A percentile compares a stretch with the other conserved stretches of the same genome.
phyloP scores from a whole-genome alignment of 2,888 invertebrate genomes.

The Galerucella calmariensis region DNA sequence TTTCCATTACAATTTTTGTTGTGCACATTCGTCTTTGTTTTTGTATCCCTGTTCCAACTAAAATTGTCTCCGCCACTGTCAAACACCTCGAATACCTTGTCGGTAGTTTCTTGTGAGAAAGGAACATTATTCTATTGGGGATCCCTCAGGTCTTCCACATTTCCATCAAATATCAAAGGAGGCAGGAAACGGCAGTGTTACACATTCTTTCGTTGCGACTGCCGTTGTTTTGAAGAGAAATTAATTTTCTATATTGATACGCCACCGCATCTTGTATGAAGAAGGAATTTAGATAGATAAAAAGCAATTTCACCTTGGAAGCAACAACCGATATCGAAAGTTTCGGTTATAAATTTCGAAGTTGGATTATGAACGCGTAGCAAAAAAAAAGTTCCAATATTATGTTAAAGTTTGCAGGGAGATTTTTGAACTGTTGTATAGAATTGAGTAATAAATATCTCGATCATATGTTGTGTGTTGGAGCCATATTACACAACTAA shows the following conservation, averaged over 20 bases:
- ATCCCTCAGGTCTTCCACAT: conserved; percentile 19
- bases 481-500: no score
- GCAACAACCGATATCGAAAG: conserved; percentile 8
- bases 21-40: background rate
- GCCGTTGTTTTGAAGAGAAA: conserved; percentile 28
- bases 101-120: conserved; percentile 12
- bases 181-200: conserved; percentile 22
- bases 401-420: no score
- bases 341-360: background rate
- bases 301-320: background rate
- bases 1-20: no score
- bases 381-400: no score
- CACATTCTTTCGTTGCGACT: conserved; percentile 15
- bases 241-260: conserved; percentile 33
- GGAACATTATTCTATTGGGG: conserved; percentile 22
- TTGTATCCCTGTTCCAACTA: background rate
- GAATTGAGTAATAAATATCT: no score
- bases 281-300: conserved; percentile 23
- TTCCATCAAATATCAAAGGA: conserved; percentile 28
- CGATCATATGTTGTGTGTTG: no score
- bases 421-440: no score
- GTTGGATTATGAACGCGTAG: background rate
- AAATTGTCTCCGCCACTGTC: background rate
- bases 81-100: conserved; percentile 2
- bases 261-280: conserved; percentile 14